A percentile compares a stretch with the other conserved stretches of the same genome.
These are phyloP conservation scores for Lacerta bilineata DNA, from an alignment of 2,797 vertebrate genomes.

Conservation along the genomic window DNA sequence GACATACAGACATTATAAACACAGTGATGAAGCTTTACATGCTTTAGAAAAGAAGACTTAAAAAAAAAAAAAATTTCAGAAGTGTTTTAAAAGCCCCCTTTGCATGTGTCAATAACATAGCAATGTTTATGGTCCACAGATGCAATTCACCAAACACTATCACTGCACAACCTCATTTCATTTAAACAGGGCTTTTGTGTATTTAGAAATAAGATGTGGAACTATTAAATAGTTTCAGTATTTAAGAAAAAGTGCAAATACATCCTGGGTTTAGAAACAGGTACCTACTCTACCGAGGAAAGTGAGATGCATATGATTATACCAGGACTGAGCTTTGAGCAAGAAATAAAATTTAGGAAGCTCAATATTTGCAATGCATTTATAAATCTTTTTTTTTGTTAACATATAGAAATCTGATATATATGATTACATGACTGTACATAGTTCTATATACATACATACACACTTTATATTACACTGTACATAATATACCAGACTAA, in stretches of 20 bases:
- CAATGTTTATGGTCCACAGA: conserved; percentile 40
- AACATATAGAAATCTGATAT: conserved; percentile 44
- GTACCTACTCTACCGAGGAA: conserved; percentile 43
- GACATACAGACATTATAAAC: conserved; percentile 18
- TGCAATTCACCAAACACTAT: conserved; percentile 31
- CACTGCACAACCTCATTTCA: conserved; percentile 20
- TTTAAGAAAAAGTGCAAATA: conserved; percentile 53
- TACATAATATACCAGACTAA: conserved; percentile 73
- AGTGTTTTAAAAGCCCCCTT: conserved; percentile 31
- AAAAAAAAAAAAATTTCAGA: conserved; percentile 13
- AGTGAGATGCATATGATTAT: conserved; percentile 31
- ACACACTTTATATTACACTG: conserved; percentile 78
- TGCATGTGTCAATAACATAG: conserved; percentile 28
- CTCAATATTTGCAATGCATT: conserved; percentile 59
- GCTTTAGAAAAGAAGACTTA: conserved; percentile 27
- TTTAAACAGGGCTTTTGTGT: conserved; percentile 30
- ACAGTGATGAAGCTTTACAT: conserved; percentile 36
- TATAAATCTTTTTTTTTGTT: conserved; percentile 56
- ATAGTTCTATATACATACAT: conserved; percentile 77
- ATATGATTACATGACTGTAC: conserved; percentile 73
- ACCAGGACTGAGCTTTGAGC: conserved; percentile 15
- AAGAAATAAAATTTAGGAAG: conserved; percentile 55
- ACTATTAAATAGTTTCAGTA: conserved; percentile 44
- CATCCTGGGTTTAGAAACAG: conserved; percentile 42
- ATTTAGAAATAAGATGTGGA: conserved; percentile 50